Percentiles rank a stretch among this genome's conserved stretches.
Evolutionary conservation across 2,113 vertebrate genomes (phyloP).

Genomic region (Parus major): DNA sequence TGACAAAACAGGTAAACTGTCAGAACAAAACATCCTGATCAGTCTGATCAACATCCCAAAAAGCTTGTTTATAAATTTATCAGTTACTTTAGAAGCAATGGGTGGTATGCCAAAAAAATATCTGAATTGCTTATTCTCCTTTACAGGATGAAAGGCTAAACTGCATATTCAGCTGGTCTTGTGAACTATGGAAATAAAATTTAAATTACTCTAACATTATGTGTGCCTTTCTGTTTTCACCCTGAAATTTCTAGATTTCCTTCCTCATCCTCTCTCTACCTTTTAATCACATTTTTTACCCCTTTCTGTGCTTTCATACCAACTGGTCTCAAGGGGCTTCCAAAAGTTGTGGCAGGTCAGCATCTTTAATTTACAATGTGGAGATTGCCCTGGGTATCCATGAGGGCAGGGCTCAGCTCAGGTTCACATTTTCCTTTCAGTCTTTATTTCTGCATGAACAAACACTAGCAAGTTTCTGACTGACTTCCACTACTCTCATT

Average conservation of each 20-base stretch:
- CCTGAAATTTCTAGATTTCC: neutral
- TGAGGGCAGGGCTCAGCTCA: neutral
- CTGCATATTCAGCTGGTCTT: neutral
- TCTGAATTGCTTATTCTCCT: neutral
- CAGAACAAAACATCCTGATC: neutral
- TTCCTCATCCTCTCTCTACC: neutral
- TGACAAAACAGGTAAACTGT: neutral
- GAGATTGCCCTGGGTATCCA: neutral
- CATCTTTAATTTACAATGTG: neutral
- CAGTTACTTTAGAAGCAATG: neutral
- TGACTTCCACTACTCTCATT: neutral
- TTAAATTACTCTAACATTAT: neutral
- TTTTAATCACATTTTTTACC: neutral
- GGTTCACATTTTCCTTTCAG: neutral
- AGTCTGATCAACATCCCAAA: neutral
- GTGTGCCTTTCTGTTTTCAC: neutral
- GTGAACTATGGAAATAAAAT: neutral
- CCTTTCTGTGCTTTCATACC: neutral
- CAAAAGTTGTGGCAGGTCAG: neutral
- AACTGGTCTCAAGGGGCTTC: neutral
- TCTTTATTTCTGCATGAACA: constrained; percentile 15
- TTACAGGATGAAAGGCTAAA: neutral
- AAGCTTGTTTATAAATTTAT: neutral
- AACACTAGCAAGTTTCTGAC: neutral
- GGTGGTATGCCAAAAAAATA: neutral